These are phyloP conservation scores for Xanthia icteritia DNA, from an alignment of 2,888 invertebrate genomes.

Conservation along the genomic window DNA sequence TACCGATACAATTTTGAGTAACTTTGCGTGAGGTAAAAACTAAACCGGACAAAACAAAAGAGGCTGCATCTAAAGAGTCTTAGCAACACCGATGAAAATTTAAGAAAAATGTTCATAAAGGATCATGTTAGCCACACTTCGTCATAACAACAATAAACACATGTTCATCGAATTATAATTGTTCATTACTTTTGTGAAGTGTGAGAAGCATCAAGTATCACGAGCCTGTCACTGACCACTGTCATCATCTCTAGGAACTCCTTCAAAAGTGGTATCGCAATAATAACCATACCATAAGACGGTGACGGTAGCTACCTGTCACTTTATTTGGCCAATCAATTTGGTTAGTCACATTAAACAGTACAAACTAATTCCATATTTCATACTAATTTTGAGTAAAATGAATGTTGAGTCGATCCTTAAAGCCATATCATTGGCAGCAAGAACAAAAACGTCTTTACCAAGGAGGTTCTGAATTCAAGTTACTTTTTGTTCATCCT, in stretches of 20 bases:
- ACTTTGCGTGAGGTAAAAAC: background rate
- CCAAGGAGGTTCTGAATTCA: background rate
- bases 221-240: background rate
- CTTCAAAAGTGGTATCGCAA: background rate
- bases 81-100: background rate
- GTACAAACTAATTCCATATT: too few species aligned
- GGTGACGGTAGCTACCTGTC: too few species aligned
- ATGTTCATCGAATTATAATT: slow-evolving; percentile 11
- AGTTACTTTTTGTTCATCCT: background rate
- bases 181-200: slow-evolving; percentile 3
- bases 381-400: background rate
- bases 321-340: background rate
- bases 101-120: background rate
- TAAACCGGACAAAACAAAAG: slow-evolving; percentile 1
- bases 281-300: too few species aligned
- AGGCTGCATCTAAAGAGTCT: slow-evolving; percentile 13
- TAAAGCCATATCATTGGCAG: background rate
- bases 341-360: background rate
- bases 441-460: background rate
- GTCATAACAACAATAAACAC: slow-evolving; percentile 21
- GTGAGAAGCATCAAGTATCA: background rate
- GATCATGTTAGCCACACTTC: background rate
- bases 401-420: background rate
- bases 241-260: background rate
- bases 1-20: background rate